A percentile compares a stretch with the other conserved stretches of the same genome.
Conservation (phyloP, 2,888 invertebrate species). For the Scaptomyza parva region DNA sequence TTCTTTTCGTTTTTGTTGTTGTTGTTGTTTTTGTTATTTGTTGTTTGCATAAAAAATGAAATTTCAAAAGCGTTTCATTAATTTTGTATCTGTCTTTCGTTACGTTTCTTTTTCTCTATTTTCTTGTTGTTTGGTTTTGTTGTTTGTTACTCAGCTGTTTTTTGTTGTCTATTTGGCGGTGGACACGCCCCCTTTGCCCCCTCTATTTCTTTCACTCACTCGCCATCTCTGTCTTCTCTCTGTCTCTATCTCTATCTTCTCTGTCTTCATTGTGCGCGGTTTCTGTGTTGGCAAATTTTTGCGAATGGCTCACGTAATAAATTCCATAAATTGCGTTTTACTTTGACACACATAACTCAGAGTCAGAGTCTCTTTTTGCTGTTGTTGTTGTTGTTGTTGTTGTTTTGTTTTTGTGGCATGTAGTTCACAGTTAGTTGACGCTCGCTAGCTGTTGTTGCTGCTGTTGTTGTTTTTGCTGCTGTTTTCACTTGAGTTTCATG, state of each 20-base stretch:
- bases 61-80: conserved; percentile 71
- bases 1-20: conserved; percentile 22
- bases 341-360: conserved; percentile 76
- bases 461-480: conserved; percentile 46
- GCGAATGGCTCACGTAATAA: conserved; percentile 77
- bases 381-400: conserved; percentile 37
- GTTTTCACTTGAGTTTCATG: conserved; percentile 63
- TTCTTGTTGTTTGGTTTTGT: conserved; percentile 8
- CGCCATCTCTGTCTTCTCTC: not conserved
- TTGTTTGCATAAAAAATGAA: conserved; percentile 65
- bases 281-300: conserved; percentile 56
- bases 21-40: conserved; percentile 19
- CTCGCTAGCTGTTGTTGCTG: conserved; percentile 38
- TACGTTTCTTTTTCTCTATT: conserved; percentile 10
- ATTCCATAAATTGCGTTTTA: conserved; percentile 78
- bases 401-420: conserved; percentile 50
- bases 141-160: conserved; percentile 17
- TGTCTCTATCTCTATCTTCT: not conserved
- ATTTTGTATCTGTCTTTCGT: conserved; percentile 47
- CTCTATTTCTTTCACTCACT: no score
- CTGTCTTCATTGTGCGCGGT: conserved; percentile 17
- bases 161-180: conserved; percentile 42
- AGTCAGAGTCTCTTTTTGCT: conserved; percentile 40
- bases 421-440: conserved; percentile 65
- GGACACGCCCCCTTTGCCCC: conserved; percentile 24